A percentile compares a stretch with the other conserved stretches of the same genome.
Conservation (phyloP, 2,888 invertebrate species). For the Cheilosia vulpina region DNA sequence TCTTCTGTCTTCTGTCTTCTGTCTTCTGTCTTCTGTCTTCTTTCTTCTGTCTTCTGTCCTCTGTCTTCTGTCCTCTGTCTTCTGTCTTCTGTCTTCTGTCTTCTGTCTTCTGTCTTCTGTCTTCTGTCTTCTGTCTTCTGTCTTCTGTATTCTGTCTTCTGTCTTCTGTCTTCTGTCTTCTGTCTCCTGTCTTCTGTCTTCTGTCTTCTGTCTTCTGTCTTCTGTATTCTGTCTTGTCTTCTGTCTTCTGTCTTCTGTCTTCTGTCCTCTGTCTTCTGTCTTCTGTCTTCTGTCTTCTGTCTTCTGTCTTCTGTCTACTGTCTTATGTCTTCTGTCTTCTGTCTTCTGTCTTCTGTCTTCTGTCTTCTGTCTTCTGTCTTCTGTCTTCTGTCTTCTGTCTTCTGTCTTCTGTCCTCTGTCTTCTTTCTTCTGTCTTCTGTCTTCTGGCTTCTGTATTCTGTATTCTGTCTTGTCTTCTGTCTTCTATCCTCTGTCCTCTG, state of each 20-base stretch:
- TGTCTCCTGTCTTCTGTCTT: neutral
- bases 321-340: neutral
- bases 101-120: too few species aligned
- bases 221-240: neutral
- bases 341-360: neutral
- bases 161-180: neutral
- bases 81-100: too few species aligned
- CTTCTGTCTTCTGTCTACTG: conserved; percentile 5
- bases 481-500: too few species aligned
- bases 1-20: too few species aligned
- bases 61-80: too few species aligned
- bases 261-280: conserved; percentile 6
- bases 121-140: neutral
- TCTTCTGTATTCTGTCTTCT: neutral
- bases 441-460: too few species aligned
- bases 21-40: too few species aligned
- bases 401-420: conserved; percentile 4
- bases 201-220: neutral
- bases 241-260: conserved; percentile 1
- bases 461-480: too few species aligned
- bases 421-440: neutral
- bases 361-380: conserved; percentile 1
- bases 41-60: too few species aligned
- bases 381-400: conserved; percentile 8
- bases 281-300: conserved; percentile 1